Evolutionary conservation across 2,113 vertebrate genomes (phyloP).

Genomic region (Dromaius novaehollandiae): DNA sequence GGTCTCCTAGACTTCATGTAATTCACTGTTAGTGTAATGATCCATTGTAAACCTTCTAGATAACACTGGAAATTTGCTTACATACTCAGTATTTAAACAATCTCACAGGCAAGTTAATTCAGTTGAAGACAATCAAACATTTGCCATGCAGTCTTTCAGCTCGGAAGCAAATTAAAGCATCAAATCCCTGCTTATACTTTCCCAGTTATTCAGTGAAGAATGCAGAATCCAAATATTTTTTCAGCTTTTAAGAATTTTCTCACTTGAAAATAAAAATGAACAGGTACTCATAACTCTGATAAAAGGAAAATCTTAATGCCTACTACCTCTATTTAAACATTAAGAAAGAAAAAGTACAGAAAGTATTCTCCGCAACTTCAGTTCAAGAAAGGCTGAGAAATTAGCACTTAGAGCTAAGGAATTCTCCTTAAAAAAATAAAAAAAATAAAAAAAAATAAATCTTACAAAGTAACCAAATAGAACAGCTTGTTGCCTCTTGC

Average conservation of each 20-base stretch:
- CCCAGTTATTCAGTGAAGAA: not conserved
- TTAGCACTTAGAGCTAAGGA: not conserved
- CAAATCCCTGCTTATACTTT: not conserved
- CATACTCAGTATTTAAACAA: not conserved
- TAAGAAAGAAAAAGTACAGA: not conserved
- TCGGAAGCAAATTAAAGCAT: not conserved
- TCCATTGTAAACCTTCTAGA: not conserved
- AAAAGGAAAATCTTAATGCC: not conserved
- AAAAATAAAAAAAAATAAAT: not conserved
- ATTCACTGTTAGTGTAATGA: not conserved
- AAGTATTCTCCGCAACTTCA: not conserved
- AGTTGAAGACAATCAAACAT: not conserved
- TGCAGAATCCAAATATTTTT: not conserved
- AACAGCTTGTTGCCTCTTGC: not conserved
- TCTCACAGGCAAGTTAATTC: not conserved
- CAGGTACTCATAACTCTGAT: accelerated
- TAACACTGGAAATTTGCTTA: not conserved
- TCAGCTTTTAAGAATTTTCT: not conserved
- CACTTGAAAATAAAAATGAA: not conserved
- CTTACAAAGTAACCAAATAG: not conserved
- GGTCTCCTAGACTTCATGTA: not conserved
- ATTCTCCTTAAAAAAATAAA: not conserved
- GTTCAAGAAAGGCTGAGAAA: not conserved
- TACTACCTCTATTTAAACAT: not conserved
- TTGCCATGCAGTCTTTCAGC: not conserved